Conservation (phyloP, 1,140 invertebrate genomes). For the Stegodyphus mimosarum region DNA sequence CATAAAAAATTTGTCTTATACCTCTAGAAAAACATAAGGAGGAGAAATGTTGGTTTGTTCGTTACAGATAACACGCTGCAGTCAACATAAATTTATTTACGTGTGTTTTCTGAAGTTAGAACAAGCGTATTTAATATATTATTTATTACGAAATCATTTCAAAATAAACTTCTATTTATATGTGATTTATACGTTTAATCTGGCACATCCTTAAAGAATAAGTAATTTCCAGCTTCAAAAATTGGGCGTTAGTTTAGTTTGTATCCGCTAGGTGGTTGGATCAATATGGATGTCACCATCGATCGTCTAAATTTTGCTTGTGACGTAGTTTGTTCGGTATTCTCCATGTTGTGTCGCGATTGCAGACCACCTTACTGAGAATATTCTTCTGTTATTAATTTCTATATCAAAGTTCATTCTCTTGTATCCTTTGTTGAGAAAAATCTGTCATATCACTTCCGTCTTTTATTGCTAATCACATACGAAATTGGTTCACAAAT, state of each 20-base stretch:
- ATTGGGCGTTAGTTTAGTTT: background rate
- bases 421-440: background rate
- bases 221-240: slow-evolving; percentile 30
- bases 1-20: no score
- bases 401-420: background rate
- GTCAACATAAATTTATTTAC: no score
- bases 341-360: slow-evolving; percentile 46
- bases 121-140: no score
- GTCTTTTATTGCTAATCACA: background rate
- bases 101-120: no score
- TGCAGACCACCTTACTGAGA: background rate
- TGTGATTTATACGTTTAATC: no score
- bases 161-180: no score
- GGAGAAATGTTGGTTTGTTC: no score
- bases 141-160: no score
- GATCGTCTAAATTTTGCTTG: slow-evolving; percentile 24
- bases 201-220: background rate
- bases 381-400: background rate
- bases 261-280: slow-evolving; percentile 36
- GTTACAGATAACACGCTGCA: no score
- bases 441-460: background rate
- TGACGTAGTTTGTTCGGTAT: slow-evolving; percentile 25
- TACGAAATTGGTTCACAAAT: background rate
- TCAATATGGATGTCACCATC: slow-evolving; percentile 34
- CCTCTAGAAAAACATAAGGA: no score